Base-by-base conservation (phyloP, 1,140 invertebrate genomes). In the Leptestheria dahalacensis region DNA sequence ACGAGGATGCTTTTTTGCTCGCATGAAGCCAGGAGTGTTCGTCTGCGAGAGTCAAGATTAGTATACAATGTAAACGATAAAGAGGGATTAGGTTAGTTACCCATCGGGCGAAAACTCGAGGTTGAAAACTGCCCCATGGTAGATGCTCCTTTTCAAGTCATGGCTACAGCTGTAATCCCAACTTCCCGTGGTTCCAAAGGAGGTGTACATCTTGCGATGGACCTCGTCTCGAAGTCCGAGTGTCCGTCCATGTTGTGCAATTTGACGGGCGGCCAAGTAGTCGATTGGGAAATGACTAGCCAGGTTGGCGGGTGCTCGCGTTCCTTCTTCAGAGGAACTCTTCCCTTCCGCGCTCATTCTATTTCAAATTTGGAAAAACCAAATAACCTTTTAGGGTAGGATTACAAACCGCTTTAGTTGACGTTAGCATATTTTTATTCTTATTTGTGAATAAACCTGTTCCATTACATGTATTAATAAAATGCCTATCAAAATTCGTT, bases 1-100 rank as follows among this genome's bases (percentile, higher is more conserved):
- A 93, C 79, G 62, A 93, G 74, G 65, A 96, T 80, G 64, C 86
- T 88, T 68, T 84, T 87, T 64, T 85, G 86, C 70, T 96, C 89
- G 75, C 90, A 94, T 12, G 91, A 91, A 55, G 89, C 90, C 21
- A 90, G 81, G 52, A 96, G 69, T 0, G 93, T 67, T 58, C 83
- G 83, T 59, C 89, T 91, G 69, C 60, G 76, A 70, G 73, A 71
- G 57, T 64, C 64, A 67, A 61, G 63, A 65, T 6, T 9, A 41
- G 15, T 41, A 9, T 41, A 41, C 15, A 41, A 9, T 41, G 33
- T 41, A 41, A 41, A 9, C 33, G 6, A 9, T 41, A 15, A 41
- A 9, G 33, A 6, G 15, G 15, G 15, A 6, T 41, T 9, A 41
- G 15, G 33, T 41, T n/a, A n/a, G 15, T 41, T 41, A 41, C 33